Conservation (phyloP, 2,888 invertebrate species). For the Erannis defoliaria region DNA sequence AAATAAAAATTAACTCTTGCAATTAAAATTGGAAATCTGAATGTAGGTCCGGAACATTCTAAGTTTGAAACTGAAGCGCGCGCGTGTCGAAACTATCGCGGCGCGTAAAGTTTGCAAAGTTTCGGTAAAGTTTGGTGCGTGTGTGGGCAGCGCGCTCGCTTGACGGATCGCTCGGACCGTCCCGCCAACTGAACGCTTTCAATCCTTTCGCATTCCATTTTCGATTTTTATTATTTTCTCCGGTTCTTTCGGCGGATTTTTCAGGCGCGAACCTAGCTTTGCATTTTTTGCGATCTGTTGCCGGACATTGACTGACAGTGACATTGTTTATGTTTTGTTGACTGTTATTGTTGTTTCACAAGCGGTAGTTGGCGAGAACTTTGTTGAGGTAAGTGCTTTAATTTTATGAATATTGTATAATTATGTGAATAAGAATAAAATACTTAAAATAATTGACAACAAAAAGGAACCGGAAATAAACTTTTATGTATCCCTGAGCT, state of each 20-base stretch:
- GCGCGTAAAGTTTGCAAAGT: conserved; percentile 75
- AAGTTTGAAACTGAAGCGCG: conserved; percentile 53
- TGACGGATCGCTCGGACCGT: conserved; percentile 55
- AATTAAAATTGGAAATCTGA: conserved; percentile 52
- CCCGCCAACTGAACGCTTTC: conserved; percentile 42
- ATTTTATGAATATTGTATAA: neutral
- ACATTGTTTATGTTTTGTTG: conserved; percentile 79
- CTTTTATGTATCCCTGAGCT: no score
- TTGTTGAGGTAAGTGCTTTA: conserved; percentile 63
- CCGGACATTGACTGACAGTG: conserved; percentile 73
- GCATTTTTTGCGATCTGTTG: conserved; percentile 54
- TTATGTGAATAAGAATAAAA: neutral
- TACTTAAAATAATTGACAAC: neutral
- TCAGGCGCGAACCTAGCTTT: conserved; percentile 58
- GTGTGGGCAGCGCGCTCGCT: conserved; percentile 69
- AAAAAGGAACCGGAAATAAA: neutral
- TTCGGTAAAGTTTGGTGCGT: conserved; percentile 75
- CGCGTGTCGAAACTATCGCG: conserved; percentile 63
- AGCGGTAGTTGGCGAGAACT: conserved; percentile 45
- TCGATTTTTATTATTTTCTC: conserved; percentile 46
- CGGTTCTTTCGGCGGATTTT: conserved; percentile 58
- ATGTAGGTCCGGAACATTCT: conserved; percentile 54
- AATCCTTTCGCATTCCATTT: conserved; percentile 18
- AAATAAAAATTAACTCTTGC: conserved; percentile 62
- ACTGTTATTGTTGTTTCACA: conserved; percentile 69